Evolutionary conservation across 2,113 vertebrate genomes (phyloP).

Genomic region (Oxyruncus cristatus): DNA sequence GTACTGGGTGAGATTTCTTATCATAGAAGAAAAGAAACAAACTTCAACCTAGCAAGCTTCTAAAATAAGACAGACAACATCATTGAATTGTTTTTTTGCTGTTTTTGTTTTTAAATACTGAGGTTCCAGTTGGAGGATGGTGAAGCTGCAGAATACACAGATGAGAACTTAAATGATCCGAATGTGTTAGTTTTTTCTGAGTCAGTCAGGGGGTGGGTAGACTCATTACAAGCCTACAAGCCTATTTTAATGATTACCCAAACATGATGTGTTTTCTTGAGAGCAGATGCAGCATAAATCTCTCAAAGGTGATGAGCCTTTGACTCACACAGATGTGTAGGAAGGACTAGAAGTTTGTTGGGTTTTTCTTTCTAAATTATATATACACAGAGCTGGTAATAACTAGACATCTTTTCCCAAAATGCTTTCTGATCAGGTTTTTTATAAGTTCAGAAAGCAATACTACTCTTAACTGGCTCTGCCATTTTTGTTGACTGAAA

Average conservation of each 20-base stretch:
- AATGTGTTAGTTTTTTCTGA: conserved; percentile 25
- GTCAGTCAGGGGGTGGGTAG: neutral
- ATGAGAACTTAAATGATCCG: neutral
- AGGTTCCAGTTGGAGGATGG: neutral
- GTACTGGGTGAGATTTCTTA: neutral
- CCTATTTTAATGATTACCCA: conserved; percentile 36
- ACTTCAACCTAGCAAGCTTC: neutral
- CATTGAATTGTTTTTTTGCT: neutral
- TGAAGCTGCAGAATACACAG: neutral
- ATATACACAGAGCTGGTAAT: neutral
- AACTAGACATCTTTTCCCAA: neutral
- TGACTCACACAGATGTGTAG: conserved; percentile 14
- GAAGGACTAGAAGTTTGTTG: neutral
- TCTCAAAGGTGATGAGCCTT: conserved; percentile 37
- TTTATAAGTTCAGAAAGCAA: neutral
- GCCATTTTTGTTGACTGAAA: neutral
- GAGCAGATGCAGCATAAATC: conserved; percentile 4
- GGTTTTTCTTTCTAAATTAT: neutral
- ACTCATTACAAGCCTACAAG: neutral
- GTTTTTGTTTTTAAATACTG: neutral
- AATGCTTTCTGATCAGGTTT: neutral
- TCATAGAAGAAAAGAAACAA: neutral
- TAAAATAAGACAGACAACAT: neutral
- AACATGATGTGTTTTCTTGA: conserved; percentile 42
- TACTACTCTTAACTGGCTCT: neutral